A percentile compares a stretch with the other conserved stretches of the same genome.
phyloP scores from a whole-genome alignment of 2,113 vertebrate genomes.

The Pithys albifrons region DNA sequence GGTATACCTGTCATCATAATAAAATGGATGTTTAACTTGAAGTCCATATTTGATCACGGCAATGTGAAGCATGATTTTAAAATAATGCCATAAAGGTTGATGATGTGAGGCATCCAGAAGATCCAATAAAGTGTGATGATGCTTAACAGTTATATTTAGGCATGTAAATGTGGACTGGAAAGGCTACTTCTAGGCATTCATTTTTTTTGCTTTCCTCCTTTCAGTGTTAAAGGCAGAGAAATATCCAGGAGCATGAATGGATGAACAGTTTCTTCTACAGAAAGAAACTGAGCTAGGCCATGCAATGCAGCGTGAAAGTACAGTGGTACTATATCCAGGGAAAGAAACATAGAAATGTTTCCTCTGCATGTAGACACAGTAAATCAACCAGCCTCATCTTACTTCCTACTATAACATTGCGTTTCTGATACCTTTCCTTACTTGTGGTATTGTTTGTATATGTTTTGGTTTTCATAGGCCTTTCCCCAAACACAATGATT shows the following conservation, averaged over 20 bases:
- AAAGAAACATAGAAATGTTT: not conserved
- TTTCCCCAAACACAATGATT: not conserved
- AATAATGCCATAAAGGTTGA: not conserved
- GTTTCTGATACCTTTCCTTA: not conserved
- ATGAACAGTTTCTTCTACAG: not conserved
- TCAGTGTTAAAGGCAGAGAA: not conserved
- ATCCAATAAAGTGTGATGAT: not conserved
- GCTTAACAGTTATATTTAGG: not conserved
- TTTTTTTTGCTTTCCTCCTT: not conserved
- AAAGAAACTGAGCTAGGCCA: not conserved
- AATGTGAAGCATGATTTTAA: not conserved
- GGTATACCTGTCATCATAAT: not conserved
- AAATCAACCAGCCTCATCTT: not conserved
- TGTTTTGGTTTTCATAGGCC: not conserved
- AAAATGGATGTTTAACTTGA: constrained; percentile 19
- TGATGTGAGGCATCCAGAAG: not conserved
- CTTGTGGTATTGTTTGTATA: not conserved
- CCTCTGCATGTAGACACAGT: not conserved
- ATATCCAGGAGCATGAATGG: not conserved
- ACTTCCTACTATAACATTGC: not conserved
- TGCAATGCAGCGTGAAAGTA: not conserved
- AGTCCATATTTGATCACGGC: not conserved
- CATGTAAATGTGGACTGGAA: not conserved
- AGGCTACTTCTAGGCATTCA: not conserved
- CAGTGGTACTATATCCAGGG: not conserved